These are phyloP conservation scores for Rutilus rutilus DNA, from an alignment of 2,113 vertebrate genomes.

Conservation along the genomic window DNA sequence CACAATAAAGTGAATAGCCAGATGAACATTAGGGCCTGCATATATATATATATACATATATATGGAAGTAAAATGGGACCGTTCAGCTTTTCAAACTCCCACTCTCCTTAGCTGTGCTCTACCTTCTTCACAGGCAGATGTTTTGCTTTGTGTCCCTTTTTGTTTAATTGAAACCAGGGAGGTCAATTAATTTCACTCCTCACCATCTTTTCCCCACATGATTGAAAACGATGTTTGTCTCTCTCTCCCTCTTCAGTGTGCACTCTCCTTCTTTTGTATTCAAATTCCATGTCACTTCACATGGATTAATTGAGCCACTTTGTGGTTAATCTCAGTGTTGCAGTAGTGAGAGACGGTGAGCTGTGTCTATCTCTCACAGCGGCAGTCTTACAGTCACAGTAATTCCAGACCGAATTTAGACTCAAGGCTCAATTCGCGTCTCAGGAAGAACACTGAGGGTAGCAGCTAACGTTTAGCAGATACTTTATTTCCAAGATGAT, in stretches of 20 bases:
- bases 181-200: conserved; percentile 79
- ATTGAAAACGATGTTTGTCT: conserved; percentile 59
- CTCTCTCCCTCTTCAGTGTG: conserved; percentile 19
- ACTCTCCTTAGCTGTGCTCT: conserved; percentile 56
- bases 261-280: conserved; percentile 66
- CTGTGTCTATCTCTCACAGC: conserved; percentile 70
- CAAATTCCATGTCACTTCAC: conserved; percentile 78
- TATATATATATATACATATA: too few species aligned
- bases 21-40: too few species aligned
- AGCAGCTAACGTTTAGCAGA: neutral
- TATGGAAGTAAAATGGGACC: neutral
- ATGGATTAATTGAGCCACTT: conserved; percentile 78
- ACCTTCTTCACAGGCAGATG: conserved; percentile 50
- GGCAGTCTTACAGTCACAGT: conserved; percentile 63
- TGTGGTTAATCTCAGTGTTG: conserved; percentile 79
- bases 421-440: too few species aligned
- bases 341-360: conserved; percentile 72
- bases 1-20: too few species aligned
- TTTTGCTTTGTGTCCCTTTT: conserved; percentile 76
- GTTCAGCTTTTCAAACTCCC: conserved; percentile 30
- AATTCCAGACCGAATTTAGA: conserved; percentile 52
- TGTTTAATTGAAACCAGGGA: conserved; percentile 79
- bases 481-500: conserved; percentile 27
- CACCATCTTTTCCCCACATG: conserved; percentile 74
- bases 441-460: conserved; percentile 45